phyloP scores from a whole-genome alignment of 2,888 invertebrate species.

The Monoplex corrugatus region DNA sequence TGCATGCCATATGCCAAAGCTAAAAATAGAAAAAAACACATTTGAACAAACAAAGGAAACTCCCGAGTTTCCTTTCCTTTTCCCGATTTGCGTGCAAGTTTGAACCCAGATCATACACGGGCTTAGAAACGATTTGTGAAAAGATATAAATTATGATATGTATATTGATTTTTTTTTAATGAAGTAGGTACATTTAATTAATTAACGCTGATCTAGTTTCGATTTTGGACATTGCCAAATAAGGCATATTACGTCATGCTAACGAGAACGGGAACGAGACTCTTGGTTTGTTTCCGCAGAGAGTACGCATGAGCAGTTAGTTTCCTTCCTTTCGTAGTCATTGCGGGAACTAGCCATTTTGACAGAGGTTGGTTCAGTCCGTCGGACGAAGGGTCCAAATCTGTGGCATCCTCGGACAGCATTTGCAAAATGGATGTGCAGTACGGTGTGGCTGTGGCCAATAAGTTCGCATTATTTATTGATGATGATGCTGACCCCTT shows the following conservation, averaged over 20 bases:
- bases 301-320: slow-evolving; percentile 53
- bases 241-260: slow-evolving; percentile 61
- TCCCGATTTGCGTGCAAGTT: neutral
- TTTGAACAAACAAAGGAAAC: neutral
- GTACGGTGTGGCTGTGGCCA: slow-evolving; percentile 92
- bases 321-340: slow-evolving; percentile 37
- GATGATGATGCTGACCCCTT: slow-evolving; percentile 92
- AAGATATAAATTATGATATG: neutral
- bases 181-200: too few species aligned
- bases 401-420: slow-evolving; percentile 81
- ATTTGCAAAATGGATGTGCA: slow-evolving; percentile 93
- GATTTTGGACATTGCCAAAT: slow-evolving; percentile 53
- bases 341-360: slow-evolving; percentile 70
- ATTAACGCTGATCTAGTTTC: too few species aligned
- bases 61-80: neutral
- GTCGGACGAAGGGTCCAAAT: slow-evolving; percentile 70
- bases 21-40: slow-evolving; percentile 44
- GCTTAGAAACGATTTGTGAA: too few species aligned
- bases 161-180: neutral
- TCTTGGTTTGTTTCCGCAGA: slow-evolving; percentile 28
- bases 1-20: slow-evolving; percentile 57
- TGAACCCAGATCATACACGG: neutral
- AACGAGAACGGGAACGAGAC: too few species aligned
- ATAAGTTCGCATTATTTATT: slow-evolving; percentile 90
- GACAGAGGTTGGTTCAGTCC: too few species aligned